Conservation (phyloP, 2,888 invertebrate species). For the Lydus trimaculatus region DNA sequence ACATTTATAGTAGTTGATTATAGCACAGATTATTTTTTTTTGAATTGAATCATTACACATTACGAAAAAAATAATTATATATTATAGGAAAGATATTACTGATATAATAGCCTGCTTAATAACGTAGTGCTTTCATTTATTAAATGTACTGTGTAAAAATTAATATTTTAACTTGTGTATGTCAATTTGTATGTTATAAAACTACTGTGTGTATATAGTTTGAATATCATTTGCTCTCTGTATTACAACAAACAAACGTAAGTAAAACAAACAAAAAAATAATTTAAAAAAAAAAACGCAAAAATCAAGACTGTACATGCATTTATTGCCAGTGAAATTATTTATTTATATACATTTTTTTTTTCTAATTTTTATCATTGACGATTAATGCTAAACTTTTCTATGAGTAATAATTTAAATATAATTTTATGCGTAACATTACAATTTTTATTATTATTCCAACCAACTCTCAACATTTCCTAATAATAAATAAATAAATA, state of each 20-base stretch:
- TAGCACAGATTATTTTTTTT: constrained; percentile 1
- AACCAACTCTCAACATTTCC: constrained; percentile 11
- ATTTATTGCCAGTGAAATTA: constrained; percentile 50
- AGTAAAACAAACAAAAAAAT: too few species aligned
- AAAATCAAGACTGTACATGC: constrained; percentile 57
- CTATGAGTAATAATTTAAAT: constrained; percentile 49
- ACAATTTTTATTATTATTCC: constrained; percentile 17
- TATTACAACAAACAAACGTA: constrained; percentile 35
- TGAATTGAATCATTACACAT: constrained; percentile 12
- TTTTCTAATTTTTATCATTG: constrained; percentile 44
- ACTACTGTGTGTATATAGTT: constrained; percentile 46
- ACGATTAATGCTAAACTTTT: constrained; percentile 52
- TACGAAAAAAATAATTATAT: constrained; percentile 20
- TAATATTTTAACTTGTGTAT: constrained; percentile 45
- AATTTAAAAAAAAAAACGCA: constrained; percentile 43
- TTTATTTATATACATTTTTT: constrained; percentile 51
- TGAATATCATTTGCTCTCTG: constrained; percentile 43
- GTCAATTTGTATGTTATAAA: constrained; percentile 46
- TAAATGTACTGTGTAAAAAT: constrained; percentile 45
- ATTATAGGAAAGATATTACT: constrained; percentile 30
- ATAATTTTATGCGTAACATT: constrained; percentile 39
- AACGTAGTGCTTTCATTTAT: constrained; percentile 43
- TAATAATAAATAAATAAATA: constrained; percentile 31
- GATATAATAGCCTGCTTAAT: constrained; percentile 41
- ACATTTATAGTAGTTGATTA: constrained; percentile 11